These are phyloP conservation scores for Psilopsiagon aymara DNA, from an alignment of 2,113 vertebrate genomes.

Conservation along the genomic window DNA sequence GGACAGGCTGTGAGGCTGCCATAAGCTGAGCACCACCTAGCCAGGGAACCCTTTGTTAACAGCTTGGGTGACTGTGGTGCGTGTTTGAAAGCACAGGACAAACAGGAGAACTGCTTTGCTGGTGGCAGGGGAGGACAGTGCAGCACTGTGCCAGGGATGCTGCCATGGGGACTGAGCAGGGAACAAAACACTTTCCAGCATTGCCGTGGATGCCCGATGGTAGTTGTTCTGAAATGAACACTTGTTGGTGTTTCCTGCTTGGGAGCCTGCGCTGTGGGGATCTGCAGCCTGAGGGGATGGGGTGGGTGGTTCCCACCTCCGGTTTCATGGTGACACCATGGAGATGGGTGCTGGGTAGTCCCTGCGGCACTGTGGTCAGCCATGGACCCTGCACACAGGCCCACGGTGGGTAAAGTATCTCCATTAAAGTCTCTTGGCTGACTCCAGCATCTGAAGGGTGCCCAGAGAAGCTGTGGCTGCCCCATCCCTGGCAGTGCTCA, in stretches of 20 bases:
- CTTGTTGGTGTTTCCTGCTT: neutral
- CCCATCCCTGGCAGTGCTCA: neutral
- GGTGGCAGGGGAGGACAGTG: neutral
- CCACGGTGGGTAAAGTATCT: rapidly evolving
- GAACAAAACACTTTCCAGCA: neutral
- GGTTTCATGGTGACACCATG: neutral
- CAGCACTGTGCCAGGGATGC: neutral
- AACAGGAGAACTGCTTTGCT: neutral
- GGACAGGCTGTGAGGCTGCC: neutral
- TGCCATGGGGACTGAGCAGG: neutral
- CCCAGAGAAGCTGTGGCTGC: neutral
- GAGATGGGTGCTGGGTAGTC: neutral
- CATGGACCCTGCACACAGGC: rapidly evolving
- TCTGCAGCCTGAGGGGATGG: neutral
- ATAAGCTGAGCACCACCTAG: neutral
- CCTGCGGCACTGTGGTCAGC: rapidly evolving
- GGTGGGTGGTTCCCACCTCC: neutral
- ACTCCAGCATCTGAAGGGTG: neutral
- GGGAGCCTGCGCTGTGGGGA: neutral
- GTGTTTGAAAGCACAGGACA: neutral
- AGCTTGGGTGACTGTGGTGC: neutral
- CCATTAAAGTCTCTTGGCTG: neutral
- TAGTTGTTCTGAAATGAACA: neutral
- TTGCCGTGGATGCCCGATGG: neutral
- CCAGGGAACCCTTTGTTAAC: neutral